Conservation (phyloP, 2,888 invertebrate genomes). For the Argyresthia albistria region DNA sequence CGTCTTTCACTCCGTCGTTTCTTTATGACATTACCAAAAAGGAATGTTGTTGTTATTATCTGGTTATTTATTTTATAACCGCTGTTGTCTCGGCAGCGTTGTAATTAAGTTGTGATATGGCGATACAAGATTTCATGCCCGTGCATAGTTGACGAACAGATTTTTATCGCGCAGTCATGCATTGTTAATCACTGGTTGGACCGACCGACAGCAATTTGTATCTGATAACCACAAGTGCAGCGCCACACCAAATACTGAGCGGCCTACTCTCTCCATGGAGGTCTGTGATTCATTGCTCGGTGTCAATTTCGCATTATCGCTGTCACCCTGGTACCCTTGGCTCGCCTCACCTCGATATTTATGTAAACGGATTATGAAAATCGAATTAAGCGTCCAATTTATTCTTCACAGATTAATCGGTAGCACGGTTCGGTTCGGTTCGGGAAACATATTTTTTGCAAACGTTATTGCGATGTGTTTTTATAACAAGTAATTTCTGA, state of each 20-base stretch:
- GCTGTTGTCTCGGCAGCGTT: no score
- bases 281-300: slow-evolving; percentile 49
- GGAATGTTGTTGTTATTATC: no score
- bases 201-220: slow-evolving; percentile 53
- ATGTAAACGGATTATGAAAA: no score
- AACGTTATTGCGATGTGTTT: neutral
- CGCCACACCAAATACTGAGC: slow-evolving; percentile 40
- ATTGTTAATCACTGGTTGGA: slow-evolving; percentile 42
- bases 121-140: neutral
- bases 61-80: no score
- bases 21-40: no score
- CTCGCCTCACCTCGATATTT: slow-evolving; percentile 7
- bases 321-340: slow-evolving; percentile 29
- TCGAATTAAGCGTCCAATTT: no score
- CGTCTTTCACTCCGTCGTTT: neutral
- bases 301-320: slow-evolving; percentile 56
- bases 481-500: neutral
- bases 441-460: no score
- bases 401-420: no score
- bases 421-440: no score
- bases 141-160: no score
- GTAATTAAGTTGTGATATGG: neutral
- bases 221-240: slow-evolving; percentile 58
- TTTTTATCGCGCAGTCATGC: slow-evolving; percentile 15
- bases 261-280: slow-evolving; percentile 36